Conservation (phyloP, 2,888 invertebrate genomes). For the Melipona bicolor region DNA sequence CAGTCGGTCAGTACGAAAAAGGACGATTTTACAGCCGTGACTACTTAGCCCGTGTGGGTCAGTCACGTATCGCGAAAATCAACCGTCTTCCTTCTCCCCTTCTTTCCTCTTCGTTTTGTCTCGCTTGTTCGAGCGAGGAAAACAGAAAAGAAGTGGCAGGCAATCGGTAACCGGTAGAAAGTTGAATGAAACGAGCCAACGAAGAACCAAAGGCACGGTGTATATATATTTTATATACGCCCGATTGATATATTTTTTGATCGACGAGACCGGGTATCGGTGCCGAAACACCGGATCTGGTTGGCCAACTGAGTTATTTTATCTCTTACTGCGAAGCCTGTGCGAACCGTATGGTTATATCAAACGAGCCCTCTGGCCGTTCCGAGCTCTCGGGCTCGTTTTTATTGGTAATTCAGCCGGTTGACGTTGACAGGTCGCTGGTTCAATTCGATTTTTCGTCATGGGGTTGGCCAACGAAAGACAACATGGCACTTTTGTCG, state of each 20-base stretch:
- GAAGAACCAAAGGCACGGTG: neutral
- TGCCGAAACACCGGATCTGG: conserved; percentile 6
- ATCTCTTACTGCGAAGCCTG: conserved; percentile 20
- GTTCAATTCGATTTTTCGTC: conserved; percentile 40
- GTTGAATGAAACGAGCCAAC: neutral
- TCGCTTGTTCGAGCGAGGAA: neutral
- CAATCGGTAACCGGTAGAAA: conserved; percentile 14
- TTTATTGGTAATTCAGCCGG: conserved; percentile 50
- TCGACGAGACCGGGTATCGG: conserved; percentile 36
- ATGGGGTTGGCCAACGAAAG: conserved; percentile 4
- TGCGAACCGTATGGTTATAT: conserved; percentile 38
- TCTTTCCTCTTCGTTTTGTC: neutral
- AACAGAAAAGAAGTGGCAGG: conserved; percentile 26
- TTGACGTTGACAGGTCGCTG: conserved; percentile 44
- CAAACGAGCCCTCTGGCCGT: neutral
- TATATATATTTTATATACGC: too few species aligned
- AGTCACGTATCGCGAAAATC: conserved; percentile 58
- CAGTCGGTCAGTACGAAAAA: conserved; percentile 45
- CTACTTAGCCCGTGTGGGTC: conserved; percentile 21
- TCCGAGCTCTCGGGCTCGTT: conserved; percentile 9
- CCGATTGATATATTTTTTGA: conserved; percentile 53
- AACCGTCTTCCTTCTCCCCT: conserved; percentile 34
- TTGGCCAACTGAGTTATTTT: conserved; percentile 34
- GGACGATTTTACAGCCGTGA: conserved; percentile 46
- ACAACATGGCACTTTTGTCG: conserved; percentile 18